These are phyloP conservation scores for Corvus moneduloides DNA, from an alignment of 2,113 vertebrate species.

Conservation along the genomic window DNA sequence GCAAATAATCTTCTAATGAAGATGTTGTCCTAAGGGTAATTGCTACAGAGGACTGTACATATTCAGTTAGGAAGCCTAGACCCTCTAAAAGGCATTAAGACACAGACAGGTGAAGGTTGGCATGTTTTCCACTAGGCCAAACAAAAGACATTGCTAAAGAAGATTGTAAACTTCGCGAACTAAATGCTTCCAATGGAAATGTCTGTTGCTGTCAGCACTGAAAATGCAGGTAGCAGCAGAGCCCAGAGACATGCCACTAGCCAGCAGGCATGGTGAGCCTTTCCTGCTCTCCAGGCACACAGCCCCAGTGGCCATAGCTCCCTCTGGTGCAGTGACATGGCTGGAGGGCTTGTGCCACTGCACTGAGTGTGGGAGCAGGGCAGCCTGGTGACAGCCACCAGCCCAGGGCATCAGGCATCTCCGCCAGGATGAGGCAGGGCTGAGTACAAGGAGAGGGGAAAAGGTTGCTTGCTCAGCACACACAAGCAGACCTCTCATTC, in stretches of 20 bases:
- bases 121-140: neutral
- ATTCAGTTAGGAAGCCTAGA: neutral
- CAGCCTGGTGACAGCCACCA: neutral
- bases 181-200: neutral
- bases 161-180: neutral
- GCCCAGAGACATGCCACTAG: neutral
- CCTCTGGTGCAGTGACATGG: accelerated
- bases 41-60: neutral
- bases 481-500: neutral
- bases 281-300: neutral
- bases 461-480: neutral
- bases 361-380: neutral
- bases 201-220: neutral
- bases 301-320: neutral
- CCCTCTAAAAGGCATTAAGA: neutral
- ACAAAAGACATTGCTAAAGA: neutral
- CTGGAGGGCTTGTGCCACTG: neutral
- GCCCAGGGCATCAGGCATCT: neutral
- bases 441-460: neutral
- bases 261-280: neutral
- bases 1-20: neutral
- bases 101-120: neutral
- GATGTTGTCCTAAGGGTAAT: neutral
- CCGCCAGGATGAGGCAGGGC: accelerated
- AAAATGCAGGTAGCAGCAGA: neutral